Evolutionary conservation across 2,113 vertebrate species (phyloP).

Genomic region (Bostrychus sinensis): DNA sequence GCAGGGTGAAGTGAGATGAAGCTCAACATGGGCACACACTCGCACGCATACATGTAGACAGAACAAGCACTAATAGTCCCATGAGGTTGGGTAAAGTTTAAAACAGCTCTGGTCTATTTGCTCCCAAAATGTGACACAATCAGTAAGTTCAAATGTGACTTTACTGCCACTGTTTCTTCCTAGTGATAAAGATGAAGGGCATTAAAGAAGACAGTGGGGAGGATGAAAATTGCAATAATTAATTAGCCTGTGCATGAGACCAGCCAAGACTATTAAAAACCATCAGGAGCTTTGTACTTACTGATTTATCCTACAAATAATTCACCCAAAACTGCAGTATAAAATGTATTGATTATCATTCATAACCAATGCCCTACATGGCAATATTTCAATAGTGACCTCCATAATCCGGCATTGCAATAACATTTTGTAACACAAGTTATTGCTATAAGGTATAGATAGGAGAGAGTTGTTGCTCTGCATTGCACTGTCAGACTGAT

Average conservation of each 20-base stretch:
- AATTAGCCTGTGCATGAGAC: slow-evolving; percentile 56
- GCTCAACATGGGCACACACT: slow-evolving; percentile 36
- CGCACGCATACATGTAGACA: slow-evolving; percentile 25
- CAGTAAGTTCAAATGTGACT: slow-evolving; percentile 13
- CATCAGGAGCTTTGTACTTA: slow-evolving; percentile 44
- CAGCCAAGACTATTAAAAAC: slow-evolving; percentile 53
- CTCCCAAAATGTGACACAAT: slow-evolving; percentile 4
- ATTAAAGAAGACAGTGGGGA: slow-evolving; percentile 40
- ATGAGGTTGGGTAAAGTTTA: slow-evolving; percentile 18
- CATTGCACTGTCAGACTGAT: slow-evolving; percentile 55
- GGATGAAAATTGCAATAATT: slow-evolving; percentile 42
- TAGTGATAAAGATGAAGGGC: slow-evolving; percentile 48
- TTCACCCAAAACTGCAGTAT: slow-evolving; percentile 15
- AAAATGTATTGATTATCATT: slow-evolving; percentile 1
- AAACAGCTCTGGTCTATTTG: neutral
- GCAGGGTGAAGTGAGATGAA: slow-evolving; percentile 47
- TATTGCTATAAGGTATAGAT: slow-evolving; percentile 23
- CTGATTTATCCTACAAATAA: slow-evolving; percentile 37
- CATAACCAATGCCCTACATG: neutral
- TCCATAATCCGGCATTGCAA: slow-evolving; percentile 4
- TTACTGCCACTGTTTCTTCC: slow-evolving; percentile 34
- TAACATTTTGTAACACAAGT: slow-evolving; percentile 9
- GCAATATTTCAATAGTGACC: neutral
- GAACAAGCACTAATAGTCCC: slow-evolving; percentile 7
- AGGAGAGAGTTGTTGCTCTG: slow-evolving; percentile 34